Evolutionary conservation across 2,888 invertebrate species (phyloP).

Genomic region (Cerastis leucographa): DNA sequence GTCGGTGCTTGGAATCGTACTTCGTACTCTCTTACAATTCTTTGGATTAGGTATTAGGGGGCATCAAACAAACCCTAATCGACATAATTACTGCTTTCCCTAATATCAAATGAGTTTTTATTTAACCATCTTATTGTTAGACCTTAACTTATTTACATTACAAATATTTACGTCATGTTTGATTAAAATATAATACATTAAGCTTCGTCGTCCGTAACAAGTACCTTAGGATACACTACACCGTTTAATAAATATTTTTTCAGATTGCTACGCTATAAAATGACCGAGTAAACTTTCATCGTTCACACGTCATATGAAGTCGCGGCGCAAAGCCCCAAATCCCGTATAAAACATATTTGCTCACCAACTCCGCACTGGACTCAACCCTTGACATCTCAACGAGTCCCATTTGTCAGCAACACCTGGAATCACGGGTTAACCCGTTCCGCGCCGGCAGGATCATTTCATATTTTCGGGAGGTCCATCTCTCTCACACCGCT

Average conservation of each 20-base stretch:
- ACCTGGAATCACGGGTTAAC: constrained; percentile 71
- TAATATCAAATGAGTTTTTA: too few species aligned
- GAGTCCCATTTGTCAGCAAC: constrained; percentile 75
- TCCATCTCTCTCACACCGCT: constrained; percentile 85
- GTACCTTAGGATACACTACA: background rate
- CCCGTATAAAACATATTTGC: constrained; percentile 46
- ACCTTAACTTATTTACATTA: too few species aligned
- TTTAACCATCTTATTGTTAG: too few species aligned
- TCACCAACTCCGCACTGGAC: constrained; percentile 32
- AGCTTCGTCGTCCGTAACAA: too few species aligned
- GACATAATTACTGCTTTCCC: too few species aligned
- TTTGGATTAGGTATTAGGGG: too few species aligned
- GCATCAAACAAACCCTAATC: too few species aligned
- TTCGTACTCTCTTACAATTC: too few species aligned
- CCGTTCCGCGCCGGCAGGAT: constrained; percentile 78
- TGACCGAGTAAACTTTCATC: background rate
- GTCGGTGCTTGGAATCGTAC: too few species aligned
- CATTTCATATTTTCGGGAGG: constrained; percentile 87
- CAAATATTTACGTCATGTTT: too few species aligned
- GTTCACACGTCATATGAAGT: constrained; percentile 6
- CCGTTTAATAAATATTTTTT: background rate
- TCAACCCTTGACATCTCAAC: constrained; percentile 65
- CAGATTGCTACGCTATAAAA: background rate
- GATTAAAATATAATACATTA: too few species aligned
- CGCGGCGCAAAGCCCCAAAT: constrained; percentile 2